Percentiles rank a stretch among this genome's conserved stretches.
phyloP scores from a whole-genome alignment of 2,797 vertebrate species.

The Coreius guichenoti region DNA sequence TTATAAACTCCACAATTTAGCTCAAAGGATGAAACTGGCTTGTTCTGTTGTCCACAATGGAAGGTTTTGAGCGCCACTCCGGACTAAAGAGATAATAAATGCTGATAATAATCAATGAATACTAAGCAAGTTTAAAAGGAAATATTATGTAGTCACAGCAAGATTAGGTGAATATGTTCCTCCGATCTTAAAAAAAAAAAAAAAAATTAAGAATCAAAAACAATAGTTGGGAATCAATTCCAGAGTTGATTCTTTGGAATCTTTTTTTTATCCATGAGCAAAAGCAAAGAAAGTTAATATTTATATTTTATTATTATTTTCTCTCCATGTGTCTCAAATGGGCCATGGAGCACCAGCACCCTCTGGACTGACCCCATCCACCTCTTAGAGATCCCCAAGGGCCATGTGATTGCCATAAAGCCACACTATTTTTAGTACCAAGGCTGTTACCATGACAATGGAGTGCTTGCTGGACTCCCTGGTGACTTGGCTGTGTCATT shows the following conservation, averaged over 20 bases:
- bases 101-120: not conserved
- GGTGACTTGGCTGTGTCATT: slow-evolving; percentile 38
- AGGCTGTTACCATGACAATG: slow-evolving; percentile 62
- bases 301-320: slow-evolving; percentile 27
- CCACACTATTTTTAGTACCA: slow-evolving; percentile 65
- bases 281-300: slow-evolving; percentile 58
- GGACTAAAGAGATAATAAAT: not conserved
- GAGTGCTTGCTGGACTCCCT: slow-evolving; percentile 49
- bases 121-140: not conserved
- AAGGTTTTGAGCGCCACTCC: not conserved
- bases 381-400: slow-evolving; percentile 44
- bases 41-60: not conserved
- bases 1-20: not conserved
- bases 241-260: too few species aligned
- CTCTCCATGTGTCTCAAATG: slow-evolving; percentile 38
- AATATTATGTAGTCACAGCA: not conserved
- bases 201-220: not conserved
- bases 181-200: not conserved
- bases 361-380: slow-evolving; percentile 22
- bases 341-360: slow-evolving; percentile 30
- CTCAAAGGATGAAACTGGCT: not conserved
- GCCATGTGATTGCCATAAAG: slow-evolving; percentile 62
- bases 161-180: not conserved
- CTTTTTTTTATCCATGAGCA: not conserved
- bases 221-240: not conserved